phyloP scores from a whole-genome alignment of 1,140 invertebrate genomes.

The Papilio xuthus region DNA sequence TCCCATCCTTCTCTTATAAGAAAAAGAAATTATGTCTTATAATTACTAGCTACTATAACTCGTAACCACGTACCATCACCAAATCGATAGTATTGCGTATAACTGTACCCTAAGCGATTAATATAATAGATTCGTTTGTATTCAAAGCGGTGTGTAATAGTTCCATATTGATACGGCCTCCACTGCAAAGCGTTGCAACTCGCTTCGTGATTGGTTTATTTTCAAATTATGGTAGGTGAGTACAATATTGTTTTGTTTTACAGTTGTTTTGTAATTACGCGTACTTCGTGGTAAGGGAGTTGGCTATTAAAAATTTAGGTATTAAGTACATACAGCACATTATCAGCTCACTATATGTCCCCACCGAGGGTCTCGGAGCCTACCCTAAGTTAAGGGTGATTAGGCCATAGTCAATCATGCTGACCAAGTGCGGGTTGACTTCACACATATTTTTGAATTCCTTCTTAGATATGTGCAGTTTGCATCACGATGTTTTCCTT shows the following conservation, averaged over 20 bases:
- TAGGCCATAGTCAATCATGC: too few species aligned
- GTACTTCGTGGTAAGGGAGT: not conserved
- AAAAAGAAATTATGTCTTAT: too few species aligned
- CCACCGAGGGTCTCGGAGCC: too few species aligned
- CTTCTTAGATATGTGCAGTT: too few species aligned
- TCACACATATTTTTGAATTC: too few species aligned
- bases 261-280: conserved; percentile 22
- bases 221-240: not conserved
- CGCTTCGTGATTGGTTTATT: conserved; percentile 20
- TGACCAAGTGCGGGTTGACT: too few species aligned
- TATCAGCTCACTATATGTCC: too few species aligned
- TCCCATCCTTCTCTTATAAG: too few species aligned
- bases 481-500: too few species aligned
- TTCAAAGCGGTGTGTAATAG: conserved; percentile 40
- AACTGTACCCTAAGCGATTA: conserved; percentile 46
- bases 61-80: conserved; percentile 41
- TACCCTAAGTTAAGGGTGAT: too few species aligned
- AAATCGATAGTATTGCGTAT: conserved; percentile 46
- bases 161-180: conserved; percentile 39
- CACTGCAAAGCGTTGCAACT: conserved; percentile 42
- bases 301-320: not conserved
- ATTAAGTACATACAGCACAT: too few species aligned
- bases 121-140: conserved; percentile 47
- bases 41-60: not conserved
- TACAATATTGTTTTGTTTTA: conserved; percentile 26